phyloP scores from a whole-genome alignment of 1,140 invertebrate genomes.

The Leptinotarsa lineolata region DNA sequence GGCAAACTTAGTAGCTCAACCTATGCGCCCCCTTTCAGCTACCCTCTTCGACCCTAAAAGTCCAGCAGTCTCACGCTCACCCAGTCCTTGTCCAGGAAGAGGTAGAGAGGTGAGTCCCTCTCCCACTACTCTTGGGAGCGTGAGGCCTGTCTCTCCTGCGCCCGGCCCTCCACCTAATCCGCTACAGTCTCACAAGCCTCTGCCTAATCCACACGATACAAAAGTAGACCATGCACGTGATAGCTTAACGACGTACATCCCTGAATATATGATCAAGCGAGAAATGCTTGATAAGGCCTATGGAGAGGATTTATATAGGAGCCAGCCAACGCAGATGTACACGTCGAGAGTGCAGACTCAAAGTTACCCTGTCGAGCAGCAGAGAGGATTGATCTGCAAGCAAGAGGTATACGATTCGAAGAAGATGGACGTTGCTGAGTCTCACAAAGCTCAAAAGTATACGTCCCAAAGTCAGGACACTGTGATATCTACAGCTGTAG shows the following conservation, averaged over 20 bases:
- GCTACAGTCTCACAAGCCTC: conserved; percentile 53
- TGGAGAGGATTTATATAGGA: conserved; percentile 21
- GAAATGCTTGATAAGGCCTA: conserved; percentile 32
- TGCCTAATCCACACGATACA: conserved; percentile 40
- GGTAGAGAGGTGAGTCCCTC: conserved; percentile 53
- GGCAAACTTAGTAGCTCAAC: conserved; percentile 66
- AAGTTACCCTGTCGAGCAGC: conserved; percentile 20
- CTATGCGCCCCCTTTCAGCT: conserved; percentile 61
- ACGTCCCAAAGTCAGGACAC: conserved; percentile 7
- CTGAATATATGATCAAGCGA: conserved; percentile 44
- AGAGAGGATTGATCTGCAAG: background rate
- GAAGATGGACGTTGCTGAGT: conserved; percentile 5
- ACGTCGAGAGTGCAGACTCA: conserved; percentile 29
- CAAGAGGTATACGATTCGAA: background rate
- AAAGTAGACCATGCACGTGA: conserved; percentile 47
- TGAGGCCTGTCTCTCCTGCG: conserved; percentile 60
- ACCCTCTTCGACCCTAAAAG: conserved; percentile 62
- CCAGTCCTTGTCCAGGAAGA: conserved; percentile 57
- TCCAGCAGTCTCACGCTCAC: conserved; percentile 62
- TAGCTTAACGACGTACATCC: conserved; percentile 46
- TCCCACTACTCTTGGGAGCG: conserved; percentile 42
- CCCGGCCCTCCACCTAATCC: conserved; percentile 66
- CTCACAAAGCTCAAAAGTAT: conserved; percentile 24
- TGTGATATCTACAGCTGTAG: background rate
- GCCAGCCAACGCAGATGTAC: conserved; percentile 29